A percentile compares a stretch with the other conserved stretches of the same genome.
phyloP scores from a whole-genome alignment of 1,140 invertebrate genomes.

The Heliconius eleuchia region DNA sequence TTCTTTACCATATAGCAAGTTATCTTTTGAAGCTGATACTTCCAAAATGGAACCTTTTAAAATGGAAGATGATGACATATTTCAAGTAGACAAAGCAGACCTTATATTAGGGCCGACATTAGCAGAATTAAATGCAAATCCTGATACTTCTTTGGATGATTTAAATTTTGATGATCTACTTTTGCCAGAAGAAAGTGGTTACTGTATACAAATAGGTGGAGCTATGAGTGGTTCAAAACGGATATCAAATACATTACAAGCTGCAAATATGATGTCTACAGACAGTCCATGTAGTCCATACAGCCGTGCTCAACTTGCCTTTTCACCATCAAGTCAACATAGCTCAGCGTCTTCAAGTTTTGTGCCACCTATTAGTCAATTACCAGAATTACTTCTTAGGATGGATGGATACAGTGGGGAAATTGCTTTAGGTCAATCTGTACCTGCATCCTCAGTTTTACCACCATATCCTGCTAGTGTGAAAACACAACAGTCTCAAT shows the following conservation, averaged over 20 bases:
- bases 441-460: constrained; percentile 78
- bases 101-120: constrained; percentile 91
- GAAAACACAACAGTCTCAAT: constrained; percentile 82
- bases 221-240: constrained; percentile 74
- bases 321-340: constrained; percentile 83
- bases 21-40: constrained; percentile 69
- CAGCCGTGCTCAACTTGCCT: constrained; percentile 73
- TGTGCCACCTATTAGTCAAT: constrained; percentile 79
- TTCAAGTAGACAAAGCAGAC: constrained; percentile 94
- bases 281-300: constrained; percentile 78
- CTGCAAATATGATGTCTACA: constrained; percentile 67
- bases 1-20: constrained; percentile 72
- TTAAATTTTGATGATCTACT: constrained; percentile 93
- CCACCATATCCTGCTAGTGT: constrained; percentile 74
- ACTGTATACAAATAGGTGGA: constrained; percentile 76
- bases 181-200: constrained; percentile 85
- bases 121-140: constrained; percentile 93
- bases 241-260: constrained; percentile 68
- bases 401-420: constrained; percentile 81
- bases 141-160: constrained; percentile 90
- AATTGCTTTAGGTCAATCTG: constrained; percentile 82
- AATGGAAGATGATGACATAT: constrained; percentile 94
- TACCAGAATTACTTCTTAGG: constrained; percentile 86
- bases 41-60: constrained; percentile 85
- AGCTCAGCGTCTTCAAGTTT: constrained; percentile 83